These are phyloP conservation scores for Rhaphigaster nebulosa DNA, from an alignment of 2,888 invertebrate genomes.

Conservation along the genomic window DNA sequence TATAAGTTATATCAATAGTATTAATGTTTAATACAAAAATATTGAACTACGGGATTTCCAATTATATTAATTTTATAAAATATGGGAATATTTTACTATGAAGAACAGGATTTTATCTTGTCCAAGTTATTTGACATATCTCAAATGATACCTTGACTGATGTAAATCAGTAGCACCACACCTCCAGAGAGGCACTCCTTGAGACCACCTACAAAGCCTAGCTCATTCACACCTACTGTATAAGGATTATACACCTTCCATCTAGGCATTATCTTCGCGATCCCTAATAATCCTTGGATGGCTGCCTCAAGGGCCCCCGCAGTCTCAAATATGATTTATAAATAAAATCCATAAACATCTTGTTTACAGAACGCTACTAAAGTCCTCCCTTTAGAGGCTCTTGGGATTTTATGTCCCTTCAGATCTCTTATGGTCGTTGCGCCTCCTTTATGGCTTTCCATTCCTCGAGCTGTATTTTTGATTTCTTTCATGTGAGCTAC, in stretches of 20 bases:
- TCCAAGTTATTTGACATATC: background rate
- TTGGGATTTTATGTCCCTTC: conserved; percentile 32
- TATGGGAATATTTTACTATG: background rate
- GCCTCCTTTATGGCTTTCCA: conserved; percentile 14
- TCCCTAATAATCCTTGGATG: background rate
- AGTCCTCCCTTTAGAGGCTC: background rate
- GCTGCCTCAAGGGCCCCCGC: background rate
- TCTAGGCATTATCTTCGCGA: background rate
- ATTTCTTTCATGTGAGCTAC: conserved; percentile 28
- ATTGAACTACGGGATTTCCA: no score
- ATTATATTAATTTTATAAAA: no score
- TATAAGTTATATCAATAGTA: no score
- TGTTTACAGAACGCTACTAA: conserved; percentile 41
- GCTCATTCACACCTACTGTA: background rate
- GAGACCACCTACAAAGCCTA: background rate
- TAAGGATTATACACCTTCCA: background rate
- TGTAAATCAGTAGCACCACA: background rate
- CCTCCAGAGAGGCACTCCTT: background rate
- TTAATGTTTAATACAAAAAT: no score
- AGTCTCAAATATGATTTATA: conserved; percentile 33
- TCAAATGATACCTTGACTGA: background rate
- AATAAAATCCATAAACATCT: conserved; percentile 44
- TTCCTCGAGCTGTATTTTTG: conserved; percentile 9
- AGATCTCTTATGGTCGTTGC: conserved; percentile 2
- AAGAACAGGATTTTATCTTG: background rate